phyloP scores from a whole-genome alignment of 2,113 vertebrate genomes.

The Brachyistius frenatus region DNA sequence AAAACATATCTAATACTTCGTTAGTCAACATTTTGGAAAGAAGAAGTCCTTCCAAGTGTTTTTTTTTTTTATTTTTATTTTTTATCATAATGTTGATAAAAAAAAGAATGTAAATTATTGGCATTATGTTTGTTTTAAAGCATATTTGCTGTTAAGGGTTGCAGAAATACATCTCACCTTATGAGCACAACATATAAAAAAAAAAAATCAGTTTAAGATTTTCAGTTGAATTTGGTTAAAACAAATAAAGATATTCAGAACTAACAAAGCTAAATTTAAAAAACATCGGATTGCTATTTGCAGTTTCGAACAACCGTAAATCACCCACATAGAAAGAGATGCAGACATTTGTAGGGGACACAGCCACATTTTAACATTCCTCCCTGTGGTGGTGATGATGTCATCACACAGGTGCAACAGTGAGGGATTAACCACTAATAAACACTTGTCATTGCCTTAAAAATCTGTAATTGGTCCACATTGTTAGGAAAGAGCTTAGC shows the following conservation, averaged over 20 bases:
- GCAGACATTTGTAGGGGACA: background rate
- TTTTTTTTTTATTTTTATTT: no score
- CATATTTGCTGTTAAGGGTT: background rate
- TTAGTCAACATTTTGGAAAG: no score
- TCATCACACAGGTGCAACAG: constrained; percentile 71
- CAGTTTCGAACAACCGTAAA: constrained; percentile 2
- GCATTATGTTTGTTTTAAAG: background rate
- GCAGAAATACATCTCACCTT: background rate
- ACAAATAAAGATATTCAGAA: background rate
- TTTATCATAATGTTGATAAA: background rate
- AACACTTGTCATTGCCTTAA: constrained; percentile 61
- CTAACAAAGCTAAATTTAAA: background rate
- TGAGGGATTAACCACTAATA: constrained; percentile 58
- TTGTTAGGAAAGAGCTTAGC: constrained; percentile 41
- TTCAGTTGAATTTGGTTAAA: background rate
- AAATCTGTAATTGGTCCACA: constrained; percentile 59
- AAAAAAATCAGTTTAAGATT: background rate
- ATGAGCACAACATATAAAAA: background rate
- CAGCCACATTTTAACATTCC: constrained; percentile 8
- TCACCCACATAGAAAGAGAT: constrained; percentile 8
- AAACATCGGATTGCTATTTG: background rate
- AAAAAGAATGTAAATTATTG: background rate
- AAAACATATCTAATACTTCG: no score
- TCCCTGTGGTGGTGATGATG: constrained; percentile 48
- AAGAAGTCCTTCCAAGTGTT: no score